phyloP scores from a whole-genome alignment of 2,888 invertebrate genomes.

The Apotomis capreana region DNA sequence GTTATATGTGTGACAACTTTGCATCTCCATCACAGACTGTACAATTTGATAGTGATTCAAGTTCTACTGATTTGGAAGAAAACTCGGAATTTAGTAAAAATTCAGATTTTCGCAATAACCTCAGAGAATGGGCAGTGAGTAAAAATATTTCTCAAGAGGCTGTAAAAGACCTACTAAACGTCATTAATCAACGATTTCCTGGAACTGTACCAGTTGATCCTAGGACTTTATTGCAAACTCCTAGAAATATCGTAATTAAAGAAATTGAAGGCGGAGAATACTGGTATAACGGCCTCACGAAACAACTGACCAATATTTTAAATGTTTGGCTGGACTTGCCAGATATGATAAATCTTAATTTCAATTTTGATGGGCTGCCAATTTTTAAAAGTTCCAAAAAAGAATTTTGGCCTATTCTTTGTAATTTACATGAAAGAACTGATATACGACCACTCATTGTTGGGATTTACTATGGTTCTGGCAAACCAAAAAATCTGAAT shows the following conservation, averaged over 20 bases:
- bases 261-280: slow-evolving; percentile 40
- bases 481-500: too few relatives aligned
- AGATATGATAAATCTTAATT: slow-evolving; percentile 29
- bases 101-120: neutral
- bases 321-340: slow-evolving; percentile 17
- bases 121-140: slow-evolving; percentile 30
- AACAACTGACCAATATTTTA: slow-evolving; percentile 31
- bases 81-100: slow-evolving; percentile 15
- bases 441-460: too few relatives aligned
- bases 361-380: slow-evolving; percentile 33
- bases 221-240: slow-evolving; percentile 15
- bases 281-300: slow-evolving; percentile 45
- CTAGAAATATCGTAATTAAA: too few relatives aligned
- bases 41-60: slow-evolving; percentile 10
- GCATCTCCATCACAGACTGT: slow-evolving; percentile 8
- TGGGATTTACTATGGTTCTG: too few relatives aligned
- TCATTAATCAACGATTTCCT: neutral
- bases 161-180: slow-evolving; percentile 2
- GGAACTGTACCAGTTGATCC: slow-evolving; percentile 1
- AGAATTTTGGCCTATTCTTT: slow-evolving; percentile 13
- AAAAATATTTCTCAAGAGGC: slow-evolving; percentile 23
- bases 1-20: neutral
- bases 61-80: slow-evolving; percentile 17
- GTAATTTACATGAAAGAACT: neutral
- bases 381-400: slow-evolving; percentile 40